Conservation (phyloP, 2,113 vertebrate genomes). For the Sorex araneus region DNA sequence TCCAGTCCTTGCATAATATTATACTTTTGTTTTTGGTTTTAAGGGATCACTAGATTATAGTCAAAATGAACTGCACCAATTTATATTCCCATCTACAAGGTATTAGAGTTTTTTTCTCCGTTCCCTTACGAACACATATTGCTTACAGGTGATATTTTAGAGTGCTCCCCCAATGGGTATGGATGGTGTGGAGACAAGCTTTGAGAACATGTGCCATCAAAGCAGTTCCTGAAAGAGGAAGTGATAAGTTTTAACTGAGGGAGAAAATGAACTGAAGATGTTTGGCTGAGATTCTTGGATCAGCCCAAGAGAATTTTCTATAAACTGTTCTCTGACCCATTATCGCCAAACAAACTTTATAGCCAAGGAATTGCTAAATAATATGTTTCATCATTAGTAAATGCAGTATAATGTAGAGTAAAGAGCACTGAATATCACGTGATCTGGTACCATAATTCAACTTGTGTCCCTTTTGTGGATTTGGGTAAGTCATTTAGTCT, state of each 20-base stretch:
- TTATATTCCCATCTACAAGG: neutral
- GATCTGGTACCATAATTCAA: neutral
- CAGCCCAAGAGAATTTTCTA: slow-evolving; percentile 49
- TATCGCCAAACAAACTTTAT: slow-evolving; percentile 36
- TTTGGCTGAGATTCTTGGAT: slow-evolving; percentile 54
- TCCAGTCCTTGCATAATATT: no score
- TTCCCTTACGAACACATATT: neutral
- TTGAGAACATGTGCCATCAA: neutral
- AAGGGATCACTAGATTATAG: no score
- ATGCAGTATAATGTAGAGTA: slow-evolving; percentile 59
- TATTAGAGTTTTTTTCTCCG: neutral
- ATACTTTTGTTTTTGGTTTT: no score
- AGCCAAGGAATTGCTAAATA: slow-evolving; percentile 72
- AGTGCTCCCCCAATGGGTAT: neutral
- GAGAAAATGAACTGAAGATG: neutral
- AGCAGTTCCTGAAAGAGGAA: neutral
- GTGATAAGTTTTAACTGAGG: neutral
- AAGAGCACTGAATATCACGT: neutral
- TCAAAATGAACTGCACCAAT: no score
- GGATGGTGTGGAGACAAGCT: neutral
- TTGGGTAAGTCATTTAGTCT: neutral
- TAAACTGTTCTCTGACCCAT: slow-evolving; percentile 59
- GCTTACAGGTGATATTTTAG: neutral
- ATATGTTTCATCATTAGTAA: slow-evolving; percentile 54
- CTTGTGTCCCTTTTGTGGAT: neutral